These are phyloP conservation scores for Pocillopora verrucosa DNA, from an alignment of 64 coral and sea anemone genomes.

Conservation along the genomic window DNA sequence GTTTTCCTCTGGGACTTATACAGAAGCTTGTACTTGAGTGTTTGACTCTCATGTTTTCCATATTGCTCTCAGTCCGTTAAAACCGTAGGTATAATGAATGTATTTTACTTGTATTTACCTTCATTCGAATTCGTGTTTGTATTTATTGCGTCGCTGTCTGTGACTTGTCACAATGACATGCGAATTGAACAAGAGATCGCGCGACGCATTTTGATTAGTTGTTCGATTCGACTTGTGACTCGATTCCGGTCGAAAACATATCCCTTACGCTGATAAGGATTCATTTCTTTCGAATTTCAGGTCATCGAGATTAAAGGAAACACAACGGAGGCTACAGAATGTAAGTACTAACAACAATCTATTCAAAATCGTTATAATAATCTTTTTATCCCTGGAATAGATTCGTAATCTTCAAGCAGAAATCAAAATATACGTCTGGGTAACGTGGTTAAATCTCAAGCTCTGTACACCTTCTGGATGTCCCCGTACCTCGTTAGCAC, in stretches of 20 bases:
- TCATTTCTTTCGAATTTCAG: neutral
- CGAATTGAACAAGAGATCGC: slow-evolving; percentile 4
- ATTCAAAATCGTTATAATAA: neutral
- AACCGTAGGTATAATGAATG: slow-evolving; percentile 15
- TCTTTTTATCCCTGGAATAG: slow-evolving; percentile 1
- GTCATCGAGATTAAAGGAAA: slow-evolving; percentile 36
- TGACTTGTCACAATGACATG: slow-evolving; percentile 8
- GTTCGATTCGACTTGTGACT: neutral
- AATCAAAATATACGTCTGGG: slow-evolving; percentile 3
- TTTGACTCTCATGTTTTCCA: neutral
- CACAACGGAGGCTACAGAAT: slow-evolving; percentile 38
- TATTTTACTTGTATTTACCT: neutral
- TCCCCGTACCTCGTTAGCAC: neutral
- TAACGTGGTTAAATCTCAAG: slow-evolving; percentile 20
- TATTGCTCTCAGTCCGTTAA: neutral
- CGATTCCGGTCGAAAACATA: neutral
- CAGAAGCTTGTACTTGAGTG: neutral
- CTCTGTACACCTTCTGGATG: neutral
- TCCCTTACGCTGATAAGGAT: neutral
- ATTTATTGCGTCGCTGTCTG: neutral
- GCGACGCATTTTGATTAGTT: neutral
- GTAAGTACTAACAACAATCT: neutral
- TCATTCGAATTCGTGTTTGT: neutral
- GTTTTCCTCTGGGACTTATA: neutral
- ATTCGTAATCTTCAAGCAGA: slow-evolving; percentile 9